A percentile compares a stretch with the other conserved stretches of the same genome.
Conservation (phyloP, 1,140 invertebrate genomes). For the Oryzaephilus surinamensis region DNA sequence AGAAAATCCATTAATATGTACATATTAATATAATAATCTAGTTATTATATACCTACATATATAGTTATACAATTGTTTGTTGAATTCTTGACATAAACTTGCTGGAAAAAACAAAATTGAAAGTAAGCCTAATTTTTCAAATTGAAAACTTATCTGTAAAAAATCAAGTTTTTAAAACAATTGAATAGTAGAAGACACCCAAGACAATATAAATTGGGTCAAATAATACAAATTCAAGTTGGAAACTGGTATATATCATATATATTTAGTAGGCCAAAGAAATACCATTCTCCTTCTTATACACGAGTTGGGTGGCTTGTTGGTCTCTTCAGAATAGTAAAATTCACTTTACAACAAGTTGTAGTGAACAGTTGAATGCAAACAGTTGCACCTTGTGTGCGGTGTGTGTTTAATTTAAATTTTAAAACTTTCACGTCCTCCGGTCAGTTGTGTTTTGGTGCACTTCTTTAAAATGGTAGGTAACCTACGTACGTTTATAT, state of each 20-base stretch:
- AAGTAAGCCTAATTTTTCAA: too few species aligned
- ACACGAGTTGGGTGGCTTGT: not conserved
- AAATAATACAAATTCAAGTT: not conserved
- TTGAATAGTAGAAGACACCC: not conserved
- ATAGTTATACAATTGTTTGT: too few species aligned
- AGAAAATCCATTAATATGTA: too few species aligned
- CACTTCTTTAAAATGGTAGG: not conserved
- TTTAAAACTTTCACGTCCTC: not conserved
- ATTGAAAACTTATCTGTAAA: not conserved
- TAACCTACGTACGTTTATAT: too few species aligned
- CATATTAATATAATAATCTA: too few species aligned
- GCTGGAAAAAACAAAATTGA: not conserved
- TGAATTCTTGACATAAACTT: not conserved
- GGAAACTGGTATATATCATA: conserved; percentile 11
- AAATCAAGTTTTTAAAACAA: not conserved
- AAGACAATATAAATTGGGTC: not conserved
- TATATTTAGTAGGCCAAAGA: conserved; percentile 12
- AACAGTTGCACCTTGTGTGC: not conserved
- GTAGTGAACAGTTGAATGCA: not conserved
- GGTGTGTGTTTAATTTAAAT: not conserved
- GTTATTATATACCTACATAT: too few species aligned
- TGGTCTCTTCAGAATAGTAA: not conserved
- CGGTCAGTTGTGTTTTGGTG: not conserved
- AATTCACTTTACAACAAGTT: not conserved
- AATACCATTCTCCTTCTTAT: conserved; percentile 15